Percentiles rank a stretch among this genome's conserved stretches.
phyloP scores from a whole-genome alignment of 2,797 vertebrate species.

The Epinephelus malabaricus region DNA sequence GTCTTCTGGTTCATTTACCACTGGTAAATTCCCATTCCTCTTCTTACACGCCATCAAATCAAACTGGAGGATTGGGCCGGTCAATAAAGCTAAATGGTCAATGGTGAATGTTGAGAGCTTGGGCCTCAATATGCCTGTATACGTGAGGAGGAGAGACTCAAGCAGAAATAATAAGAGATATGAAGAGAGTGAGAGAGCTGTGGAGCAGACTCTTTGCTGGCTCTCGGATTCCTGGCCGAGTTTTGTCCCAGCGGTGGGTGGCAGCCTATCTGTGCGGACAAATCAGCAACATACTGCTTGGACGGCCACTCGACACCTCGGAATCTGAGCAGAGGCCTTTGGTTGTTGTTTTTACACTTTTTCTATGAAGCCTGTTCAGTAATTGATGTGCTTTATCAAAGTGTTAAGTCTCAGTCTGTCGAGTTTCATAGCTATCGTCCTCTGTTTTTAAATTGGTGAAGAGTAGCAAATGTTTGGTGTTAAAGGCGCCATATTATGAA shows the following conservation, averaged over 20 bases:
- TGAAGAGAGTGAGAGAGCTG: background rate
- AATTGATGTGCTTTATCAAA: background rate
- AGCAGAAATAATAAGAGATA: conserved; percentile 17
- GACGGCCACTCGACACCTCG: conserved; percentile 21
- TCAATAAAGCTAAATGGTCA: conserved; percentile 28
- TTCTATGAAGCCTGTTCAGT: background rate
- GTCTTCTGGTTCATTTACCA: conserved; percentile 53
- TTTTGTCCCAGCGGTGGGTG: conserved; percentile 39
- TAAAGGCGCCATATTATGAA: background rate
- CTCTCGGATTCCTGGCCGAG: conserved; percentile 38
- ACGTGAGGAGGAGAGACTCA: conserved; percentile 1
- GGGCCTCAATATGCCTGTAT: conserved; percentile 8
- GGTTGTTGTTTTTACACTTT: background rate
- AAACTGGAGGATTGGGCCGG: conserved; percentile 16
- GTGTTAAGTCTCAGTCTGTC: background rate
- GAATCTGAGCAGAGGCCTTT: background rate
- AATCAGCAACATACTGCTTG: conserved; percentile 33
- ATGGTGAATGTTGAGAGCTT: conserved; percentile 11
- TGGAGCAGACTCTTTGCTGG: conserved; percentile 24
- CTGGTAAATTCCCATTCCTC: conserved; percentile 45
- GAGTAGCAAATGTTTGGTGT: background rate
- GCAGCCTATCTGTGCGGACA: conserved; percentile 14
- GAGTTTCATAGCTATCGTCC: background rate
- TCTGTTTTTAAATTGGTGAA: background rate
- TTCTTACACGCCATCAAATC: conserved; percentile 31